Conservation (phyloP, 1,140 invertebrate genomes). For the Eurytemora carolleeae region DNA sequence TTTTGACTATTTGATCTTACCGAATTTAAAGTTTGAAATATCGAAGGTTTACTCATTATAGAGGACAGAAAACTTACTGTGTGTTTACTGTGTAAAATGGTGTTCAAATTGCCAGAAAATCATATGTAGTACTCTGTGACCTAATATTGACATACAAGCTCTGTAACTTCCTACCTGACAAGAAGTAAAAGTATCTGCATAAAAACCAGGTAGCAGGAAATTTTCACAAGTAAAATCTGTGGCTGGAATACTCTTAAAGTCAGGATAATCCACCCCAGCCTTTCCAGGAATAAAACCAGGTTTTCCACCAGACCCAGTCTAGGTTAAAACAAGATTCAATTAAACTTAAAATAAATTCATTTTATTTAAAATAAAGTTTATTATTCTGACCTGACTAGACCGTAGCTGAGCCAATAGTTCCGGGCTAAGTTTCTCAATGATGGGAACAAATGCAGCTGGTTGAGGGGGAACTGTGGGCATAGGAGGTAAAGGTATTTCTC, state of each 20-base stretch:
- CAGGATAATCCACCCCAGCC: slow-evolving; percentile 11
- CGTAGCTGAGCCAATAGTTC: not conserved
- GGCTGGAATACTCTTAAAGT: slow-evolving; percentile 12
- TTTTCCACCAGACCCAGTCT: not conserved
- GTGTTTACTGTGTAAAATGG: no score
- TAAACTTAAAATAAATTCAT: no score
- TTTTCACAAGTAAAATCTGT: slow-evolving; percentile 14
- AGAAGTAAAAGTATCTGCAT: slow-evolving; percentile 14
- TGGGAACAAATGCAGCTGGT: slow-evolving; percentile 4
- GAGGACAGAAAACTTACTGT: no score
- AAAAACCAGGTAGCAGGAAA: slow-evolving; percentile 12
- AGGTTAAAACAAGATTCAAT: no score
- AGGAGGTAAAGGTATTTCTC: slow-evolving; percentile 3
- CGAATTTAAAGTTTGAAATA: no score
- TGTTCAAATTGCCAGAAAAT: no score
- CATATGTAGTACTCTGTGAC: no score
- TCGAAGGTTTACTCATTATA: no score
- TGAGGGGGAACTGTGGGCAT: slow-evolving; percentile 12
- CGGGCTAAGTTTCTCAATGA: slow-evolving; percentile 7
- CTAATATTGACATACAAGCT: no score
- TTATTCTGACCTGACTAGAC: no score
- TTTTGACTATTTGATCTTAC: no score
- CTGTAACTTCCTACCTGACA: slow-evolving; percentile 15
- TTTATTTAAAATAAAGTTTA: no score
- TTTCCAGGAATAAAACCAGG: slow-evolving; percentile 5